phyloP scores from a whole-genome alignment of 2,888 invertebrate species.

The Andrena bucephala region DNA sequence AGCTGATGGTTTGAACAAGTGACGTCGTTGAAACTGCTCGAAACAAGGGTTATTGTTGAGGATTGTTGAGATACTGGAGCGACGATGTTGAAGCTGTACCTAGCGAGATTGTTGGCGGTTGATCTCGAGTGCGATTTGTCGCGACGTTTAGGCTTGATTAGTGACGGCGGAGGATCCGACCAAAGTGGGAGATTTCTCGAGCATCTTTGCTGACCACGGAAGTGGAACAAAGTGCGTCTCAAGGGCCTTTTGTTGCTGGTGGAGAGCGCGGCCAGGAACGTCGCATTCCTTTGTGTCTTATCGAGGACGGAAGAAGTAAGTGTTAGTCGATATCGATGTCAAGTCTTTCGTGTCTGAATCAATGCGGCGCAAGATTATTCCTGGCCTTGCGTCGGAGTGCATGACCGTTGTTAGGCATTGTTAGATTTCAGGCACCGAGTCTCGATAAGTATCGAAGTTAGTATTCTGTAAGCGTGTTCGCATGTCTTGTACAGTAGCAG shows the following conservation, averaged over 20 bases:
- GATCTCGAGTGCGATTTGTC: neutral
- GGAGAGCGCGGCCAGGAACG: neutral
- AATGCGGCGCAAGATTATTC: conserved; percentile 3
- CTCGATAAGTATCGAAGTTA: conserved; percentile 3
- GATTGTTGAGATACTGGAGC: neutral
- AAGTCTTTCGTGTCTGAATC: conserved; percentile 35
- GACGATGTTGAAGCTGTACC: neutral
- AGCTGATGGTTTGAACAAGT: too few species aligned
- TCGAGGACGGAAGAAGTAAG: conserved; percentile 26
- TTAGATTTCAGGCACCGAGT: neutral
- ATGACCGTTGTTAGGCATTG: conserved; percentile 4
- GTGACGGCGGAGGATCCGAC: neutral
- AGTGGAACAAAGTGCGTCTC: conserved; percentile 49
- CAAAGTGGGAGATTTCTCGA: neutral
- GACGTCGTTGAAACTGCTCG: too few species aligned
- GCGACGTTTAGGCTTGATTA: conserved; percentile 8
- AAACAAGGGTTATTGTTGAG: too few species aligned
- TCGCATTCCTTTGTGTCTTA: conserved; percentile 14
- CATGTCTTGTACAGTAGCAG: conserved; percentile 2
- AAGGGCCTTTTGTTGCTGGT: conserved; percentile 38
- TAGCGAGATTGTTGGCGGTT: neutral
- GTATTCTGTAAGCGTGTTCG: conserved; percentile 8
- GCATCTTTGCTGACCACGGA: conserved; percentile 35
- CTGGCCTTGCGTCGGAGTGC: conserved; percentile 8
- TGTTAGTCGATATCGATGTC: conserved; percentile 50